Percentiles rank a stretch among this genome's conserved stretches.
Conservation (phyloP, 2,797 vertebrate species). For the Valencia hispanica region DNA sequence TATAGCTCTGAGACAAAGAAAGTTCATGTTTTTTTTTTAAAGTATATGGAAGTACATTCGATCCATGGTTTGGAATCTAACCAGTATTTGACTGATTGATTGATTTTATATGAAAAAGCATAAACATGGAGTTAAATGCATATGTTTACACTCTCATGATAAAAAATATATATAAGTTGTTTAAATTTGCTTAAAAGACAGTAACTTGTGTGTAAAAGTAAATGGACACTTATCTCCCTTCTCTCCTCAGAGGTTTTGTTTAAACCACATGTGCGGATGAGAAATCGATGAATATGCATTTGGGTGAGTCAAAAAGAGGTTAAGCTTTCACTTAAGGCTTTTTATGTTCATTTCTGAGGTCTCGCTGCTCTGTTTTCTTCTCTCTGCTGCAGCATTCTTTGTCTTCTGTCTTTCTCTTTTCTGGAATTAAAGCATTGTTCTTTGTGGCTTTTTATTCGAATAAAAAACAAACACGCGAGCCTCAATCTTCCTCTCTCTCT, state of each 20-base stretch:
- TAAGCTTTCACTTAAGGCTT: constrained; percentile 35
- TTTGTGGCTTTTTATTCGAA: constrained; percentile 1
- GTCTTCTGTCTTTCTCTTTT: constrained; percentile 1
- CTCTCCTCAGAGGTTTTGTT: neutral
- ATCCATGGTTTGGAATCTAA: neutral
- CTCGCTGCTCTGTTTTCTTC: constrained; percentile 9
- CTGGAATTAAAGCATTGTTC: constrained; percentile 13
- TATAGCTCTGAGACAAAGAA: neutral
- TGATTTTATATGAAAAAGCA: neutral
- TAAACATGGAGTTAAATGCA: neutral
- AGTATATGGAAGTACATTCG: neutral
- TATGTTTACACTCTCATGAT: neutral
- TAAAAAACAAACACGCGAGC: constrained; percentile 5
- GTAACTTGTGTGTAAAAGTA: neutral
- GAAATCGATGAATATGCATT: constrained; percentile 24
- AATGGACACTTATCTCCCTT: neutral
- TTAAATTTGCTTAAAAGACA: no score
- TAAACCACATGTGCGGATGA: neutral
- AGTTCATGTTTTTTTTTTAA: neutral
- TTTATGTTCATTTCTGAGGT: constrained; percentile 14
- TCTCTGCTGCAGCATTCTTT: neutral
- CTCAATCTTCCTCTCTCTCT: neutral
- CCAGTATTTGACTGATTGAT: neutral
- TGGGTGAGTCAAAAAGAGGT: constrained; percentile 41
- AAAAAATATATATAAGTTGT: neutral